Conservation (phyloP, 92 coral and sea anemone genomes). For the Porites cylindrica region DNA sequence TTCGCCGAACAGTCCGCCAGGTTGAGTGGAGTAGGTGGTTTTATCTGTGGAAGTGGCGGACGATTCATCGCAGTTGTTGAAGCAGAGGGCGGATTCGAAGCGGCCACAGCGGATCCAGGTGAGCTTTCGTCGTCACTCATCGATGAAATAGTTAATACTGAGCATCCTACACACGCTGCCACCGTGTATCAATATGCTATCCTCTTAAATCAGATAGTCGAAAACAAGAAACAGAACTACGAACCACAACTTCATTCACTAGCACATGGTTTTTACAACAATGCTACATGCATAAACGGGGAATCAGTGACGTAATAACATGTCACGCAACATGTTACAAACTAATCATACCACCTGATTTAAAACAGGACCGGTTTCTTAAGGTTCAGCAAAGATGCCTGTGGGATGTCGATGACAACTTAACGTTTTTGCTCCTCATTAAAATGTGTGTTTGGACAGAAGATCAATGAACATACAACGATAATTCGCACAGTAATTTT, state of each 20-base stretch:
- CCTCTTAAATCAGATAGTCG: not conserved
- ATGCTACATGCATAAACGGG: too few relatives aligned
- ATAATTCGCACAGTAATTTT: too few relatives aligned
- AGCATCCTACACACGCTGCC: not conserved
- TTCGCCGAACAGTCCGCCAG: constrained; percentile 32
- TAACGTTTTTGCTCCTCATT: too few relatives aligned
- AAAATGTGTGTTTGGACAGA: too few relatives aligned
- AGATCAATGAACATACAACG: too few relatives aligned
- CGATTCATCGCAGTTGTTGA: not conserved
- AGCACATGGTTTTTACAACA: too few relatives aligned
- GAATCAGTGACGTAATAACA: too few relatives aligned
- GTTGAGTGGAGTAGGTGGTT: constrained; percentile 24
- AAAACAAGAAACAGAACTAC: not conserved
- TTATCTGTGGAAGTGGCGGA: constrained; percentile 32
- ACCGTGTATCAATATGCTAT: not conserved
- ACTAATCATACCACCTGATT: too few relatives aligned
- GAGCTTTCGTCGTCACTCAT: not conserved
- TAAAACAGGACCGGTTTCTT: too few relatives aligned
- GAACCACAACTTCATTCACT: not conserved
- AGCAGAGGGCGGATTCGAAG: not conserved
- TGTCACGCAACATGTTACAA: too few relatives aligned
- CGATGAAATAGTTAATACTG: not conserved
- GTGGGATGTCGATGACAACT: too few relatives aligned
- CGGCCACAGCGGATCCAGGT: not conserved
- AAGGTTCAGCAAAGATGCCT: not conserved